Evolutionary conservation across 2,797 vertebrate genomes (phyloP).

Genomic region (Allobates femoralis): DNA sequence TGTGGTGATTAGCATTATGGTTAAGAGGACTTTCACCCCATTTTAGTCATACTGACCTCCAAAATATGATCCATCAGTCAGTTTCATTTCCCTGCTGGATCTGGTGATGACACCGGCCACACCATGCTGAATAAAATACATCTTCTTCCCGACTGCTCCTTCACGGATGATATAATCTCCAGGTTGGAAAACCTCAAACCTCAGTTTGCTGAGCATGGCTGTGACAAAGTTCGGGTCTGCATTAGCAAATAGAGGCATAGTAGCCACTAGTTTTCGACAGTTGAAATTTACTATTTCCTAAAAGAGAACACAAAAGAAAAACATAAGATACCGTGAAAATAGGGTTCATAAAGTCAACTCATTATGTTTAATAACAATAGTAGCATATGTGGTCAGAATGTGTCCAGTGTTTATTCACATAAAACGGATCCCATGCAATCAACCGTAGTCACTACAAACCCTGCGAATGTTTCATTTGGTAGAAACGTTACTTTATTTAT

Average conservation of each 20-base stretch:
- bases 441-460: no score
- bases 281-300: slow-evolving; percentile 99
- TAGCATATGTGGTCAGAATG: neutral
- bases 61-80: slow-evolving; percentile 97
- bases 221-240: slow-evolving; percentile 98
- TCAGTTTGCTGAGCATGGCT: slow-evolving; percentile 95
- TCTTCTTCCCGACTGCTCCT: slow-evolving; percentile 97
- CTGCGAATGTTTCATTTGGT: no score
- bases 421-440: no score
- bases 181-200: slow-evolving; percentile 97
- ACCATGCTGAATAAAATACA: slow-evolving; percentile 98
- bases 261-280: slow-evolving; percentile 95
- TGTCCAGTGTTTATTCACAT: no score
- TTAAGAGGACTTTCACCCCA: slow-evolving; percentile 1
- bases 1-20: neutral
- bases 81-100: slow-evolving; percentile 96
- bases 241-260: slow-evolving; percentile 97
- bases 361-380: neutral
- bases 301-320: slow-evolving; percentile 14
- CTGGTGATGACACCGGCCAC: slow-evolving; percentile 97
- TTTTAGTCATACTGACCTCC: slow-evolving; percentile 83
- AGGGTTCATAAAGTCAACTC: neutral
- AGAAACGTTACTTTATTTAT: no score
- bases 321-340: neutral
- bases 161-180: slow-evolving; percentile 97